Conservation (phyloP, 2,797 vertebrate genomes). For the Prionace glauca region DNA sequence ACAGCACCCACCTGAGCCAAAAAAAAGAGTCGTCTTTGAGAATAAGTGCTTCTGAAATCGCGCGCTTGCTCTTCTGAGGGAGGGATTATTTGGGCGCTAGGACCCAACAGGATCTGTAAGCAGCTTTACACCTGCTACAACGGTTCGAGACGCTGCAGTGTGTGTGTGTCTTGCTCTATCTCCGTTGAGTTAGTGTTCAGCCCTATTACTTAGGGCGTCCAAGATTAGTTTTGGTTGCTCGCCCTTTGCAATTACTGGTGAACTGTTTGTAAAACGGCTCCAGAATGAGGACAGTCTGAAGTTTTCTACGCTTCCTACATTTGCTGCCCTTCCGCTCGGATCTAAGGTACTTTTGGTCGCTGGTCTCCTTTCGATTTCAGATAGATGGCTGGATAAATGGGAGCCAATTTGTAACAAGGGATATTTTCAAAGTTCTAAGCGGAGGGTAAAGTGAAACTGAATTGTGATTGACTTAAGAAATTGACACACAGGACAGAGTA, state of each 20-base stretch:
- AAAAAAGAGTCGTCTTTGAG: neutral
- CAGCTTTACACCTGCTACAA: slow-evolving; percentile 30
- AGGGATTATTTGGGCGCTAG: neutral
- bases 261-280: neutral
- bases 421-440: neutral
- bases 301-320: slow-evolving; percentile 15
- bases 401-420: neutral
- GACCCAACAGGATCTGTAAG: neutral
- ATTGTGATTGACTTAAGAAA: neutral
- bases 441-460: neutral
- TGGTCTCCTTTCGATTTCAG: neutral
- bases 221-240: neutral
- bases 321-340: slow-evolving; percentile 6
- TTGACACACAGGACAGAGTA: no score
- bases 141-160: neutral
- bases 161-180: neutral
- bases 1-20: no score
- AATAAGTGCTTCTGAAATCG: neutral
- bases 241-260: neutral
- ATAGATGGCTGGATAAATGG: neutral
- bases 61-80: no score
- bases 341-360: neutral
- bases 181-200: neutral
- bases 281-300: neutral
- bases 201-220: neutral